Base-by-base conservation (phyloP, 2,797 vertebrate genomes). In the Hoplostethus mediterraneus region DNA sequence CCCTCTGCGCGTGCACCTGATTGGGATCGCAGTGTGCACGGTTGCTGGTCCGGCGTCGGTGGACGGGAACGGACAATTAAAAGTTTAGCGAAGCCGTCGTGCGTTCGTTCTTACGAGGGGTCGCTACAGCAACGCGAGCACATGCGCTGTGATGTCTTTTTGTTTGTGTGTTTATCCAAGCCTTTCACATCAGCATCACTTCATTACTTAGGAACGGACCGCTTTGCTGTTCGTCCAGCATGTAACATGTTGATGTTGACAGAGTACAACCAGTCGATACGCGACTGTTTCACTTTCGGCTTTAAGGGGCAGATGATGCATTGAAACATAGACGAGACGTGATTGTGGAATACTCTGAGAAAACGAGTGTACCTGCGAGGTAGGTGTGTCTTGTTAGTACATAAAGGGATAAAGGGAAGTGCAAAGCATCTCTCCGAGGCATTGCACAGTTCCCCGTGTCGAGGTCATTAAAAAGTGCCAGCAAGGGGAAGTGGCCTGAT, bases 381-480 rank as follows among this genome's bases (percentile, higher is more conserved):
- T 47, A n/a, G 59, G 36, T 48, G 42, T 65, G 45, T 42, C 21
- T 74, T 52, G 44, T 77, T 63, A 13, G 16, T 28, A 52, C 51
- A 48, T 9, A 45, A 33, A 48, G 33, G 3, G 16, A 52, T 21
- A 48, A 45, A 60, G 12, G 54, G 10, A 65, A 75, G 40, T 49
- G 59, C 75, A 57, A 73, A 84, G 59, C 60, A 58, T 84, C 59
- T 81, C 71, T 75, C 55, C 10, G 52, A 63, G 69, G 42, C 68
- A 69, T 81, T 63, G 49, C 48, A 73, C 65, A 61, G 73, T 68
- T 78, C 53, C 48, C 67, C 49, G 72, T 64, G 70, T 73, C 74
- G 48, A 74, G 81, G 86, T 85, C 89, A 90, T 93, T 94, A 92
- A 90, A 91, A 90, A 69, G 80, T 77, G 74, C 75, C 82, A 77